Base-by-base conservation (phyloP, 35 echinoderm and acorn worm species). In the Amphiura filiformis region DNA sequence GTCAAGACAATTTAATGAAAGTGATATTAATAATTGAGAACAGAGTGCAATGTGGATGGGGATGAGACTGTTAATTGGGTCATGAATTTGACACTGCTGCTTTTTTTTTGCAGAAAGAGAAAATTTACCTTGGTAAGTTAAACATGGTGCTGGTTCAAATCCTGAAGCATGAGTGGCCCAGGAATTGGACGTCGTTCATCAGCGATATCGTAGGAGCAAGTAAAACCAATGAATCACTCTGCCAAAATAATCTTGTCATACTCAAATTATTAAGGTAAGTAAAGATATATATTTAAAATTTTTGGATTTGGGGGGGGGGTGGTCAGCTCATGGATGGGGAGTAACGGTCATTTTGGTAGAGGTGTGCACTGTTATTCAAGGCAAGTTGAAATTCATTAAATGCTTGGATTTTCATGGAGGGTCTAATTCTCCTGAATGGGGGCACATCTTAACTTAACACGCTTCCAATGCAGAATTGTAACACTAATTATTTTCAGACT, bases 161-260 rank as follows among this genome's bases (percentile, higher is more conserved):
- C 33, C 84, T 99, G 34, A 99, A 99, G 56, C 96, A 99, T 61
- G 96, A 95, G 76, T 94, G 96, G 93, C 96, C 93, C 0, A 95
- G 94, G 77, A 99, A 99, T 56, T 99, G 96, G 96, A 89, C 96
- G 17, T 85, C 96, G 11, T 99, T 99, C 86, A 99, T 99, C 87
- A 94, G 96, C 84, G 96, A 99, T 64, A 94, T 95, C 77, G 96
- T 99, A 80, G 96, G 96, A 26, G 96, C 96, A 15, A 99, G 96
- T 70, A 92, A 95, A 85, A 99, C 96, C 32, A 99, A 93, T 93
- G 96, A 98, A 85, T 92, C 92, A 34, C 90, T 99, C 37, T 99
- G 96, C 92, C 93, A 94, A 80, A 99, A 99, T 78, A 99, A 99
- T 41, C 44, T 99, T 81, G 86, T 83, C 80, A 99, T 99, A 34